Base-by-base conservation (phyloP, 2,888 invertebrate species). In the Orchesella flavescens region DNA sequence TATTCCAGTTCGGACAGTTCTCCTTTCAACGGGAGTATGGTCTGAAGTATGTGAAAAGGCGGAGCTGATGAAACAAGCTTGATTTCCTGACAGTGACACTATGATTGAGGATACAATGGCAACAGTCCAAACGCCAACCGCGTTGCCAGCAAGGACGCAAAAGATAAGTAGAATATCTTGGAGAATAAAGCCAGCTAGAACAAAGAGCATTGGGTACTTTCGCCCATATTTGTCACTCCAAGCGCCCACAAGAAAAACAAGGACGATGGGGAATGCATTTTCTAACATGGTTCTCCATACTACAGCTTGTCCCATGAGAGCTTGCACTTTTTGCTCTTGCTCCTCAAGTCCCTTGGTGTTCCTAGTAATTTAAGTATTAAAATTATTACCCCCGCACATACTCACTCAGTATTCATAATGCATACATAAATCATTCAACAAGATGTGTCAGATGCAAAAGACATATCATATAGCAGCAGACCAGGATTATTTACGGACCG, bases 1-100 rank as follows among this genome's bases (percentile, higher is more conserved):
- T 71, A 97, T 93, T 0, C 95, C 95, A 3, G 97, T 94, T 83
- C 96, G 91, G 21, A 95, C 89, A 0, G 97, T 97, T 82, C 96
- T 92, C 87, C 93, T 93, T 82, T 93, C 90, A 0, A 93, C 88
- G 0, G 93, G 92, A 0, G 95, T 93, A 21, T 96, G 92, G 89
- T 96, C 96, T 0, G 95, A 93, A 68, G 97, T 92, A 89, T 96
- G 96, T 90, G 95, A 95, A 91, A 97, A 95, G 86, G 96, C 94
- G 21, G 95, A 95, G 95, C 96, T 95, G 88, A 96, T 94, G 59
- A 87, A 87, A 69, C 84, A 84, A 7, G 88, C 86, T 59, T 85
- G 84, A 43, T 87, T 86, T 72, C 88, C 88, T 0, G 81, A 72
- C 0, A 84, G 55, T 1, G 77, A 81, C 15, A 71, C 72, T 81